Conservation (phyloP, 2,888 invertebrate genomes). For the Andrena haemorrhoa region DNA sequence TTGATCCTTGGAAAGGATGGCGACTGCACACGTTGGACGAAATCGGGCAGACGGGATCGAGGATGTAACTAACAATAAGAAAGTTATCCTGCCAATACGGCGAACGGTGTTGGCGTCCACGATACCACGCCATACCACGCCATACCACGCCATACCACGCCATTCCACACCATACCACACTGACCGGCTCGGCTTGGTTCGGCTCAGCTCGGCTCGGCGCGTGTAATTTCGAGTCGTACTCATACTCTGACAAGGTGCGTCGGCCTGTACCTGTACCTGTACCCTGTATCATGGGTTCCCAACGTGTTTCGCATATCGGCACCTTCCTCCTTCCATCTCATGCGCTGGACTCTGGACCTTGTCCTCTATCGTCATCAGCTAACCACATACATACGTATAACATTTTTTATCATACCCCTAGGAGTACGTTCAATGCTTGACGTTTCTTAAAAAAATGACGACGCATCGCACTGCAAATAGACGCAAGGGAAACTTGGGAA, state of each 20-base stretch:
- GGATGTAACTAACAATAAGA: background rate
- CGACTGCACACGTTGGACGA: background rate
- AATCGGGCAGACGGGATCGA: background rate
- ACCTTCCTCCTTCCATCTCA: background rate
- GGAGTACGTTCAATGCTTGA: too few species aligned
- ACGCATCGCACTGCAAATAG: too few species aligned
- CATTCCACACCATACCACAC: too few species aligned
- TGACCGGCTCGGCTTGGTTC: constrained; percentile 23
- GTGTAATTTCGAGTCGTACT: constrained; percentile 5
- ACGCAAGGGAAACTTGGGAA: too few species aligned
- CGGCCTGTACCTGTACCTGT: background rate
- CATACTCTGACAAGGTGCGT: constrained; percentile 42
- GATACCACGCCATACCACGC: too few species aligned
- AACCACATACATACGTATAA: too few species aligned
- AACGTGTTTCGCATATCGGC: background rate
- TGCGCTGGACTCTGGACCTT: background rate
- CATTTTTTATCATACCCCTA: too few species aligned
- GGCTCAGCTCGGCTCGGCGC: background rate
- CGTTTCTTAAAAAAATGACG: too few species aligned
- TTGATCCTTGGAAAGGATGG: background rate
- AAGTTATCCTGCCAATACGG: too few species aligned
- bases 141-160: too few species aligned
- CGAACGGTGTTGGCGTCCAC: too few species aligned
- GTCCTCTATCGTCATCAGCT: too few species aligned
- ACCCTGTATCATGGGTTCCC: background rate